Percentiles rank a stretch among this genome's conserved stretches.
These are phyloP conservation scores for Montipora foliosa DNA, from an alignment of 64 coral and sea anemone species.

Conservation along the genomic window DNA sequence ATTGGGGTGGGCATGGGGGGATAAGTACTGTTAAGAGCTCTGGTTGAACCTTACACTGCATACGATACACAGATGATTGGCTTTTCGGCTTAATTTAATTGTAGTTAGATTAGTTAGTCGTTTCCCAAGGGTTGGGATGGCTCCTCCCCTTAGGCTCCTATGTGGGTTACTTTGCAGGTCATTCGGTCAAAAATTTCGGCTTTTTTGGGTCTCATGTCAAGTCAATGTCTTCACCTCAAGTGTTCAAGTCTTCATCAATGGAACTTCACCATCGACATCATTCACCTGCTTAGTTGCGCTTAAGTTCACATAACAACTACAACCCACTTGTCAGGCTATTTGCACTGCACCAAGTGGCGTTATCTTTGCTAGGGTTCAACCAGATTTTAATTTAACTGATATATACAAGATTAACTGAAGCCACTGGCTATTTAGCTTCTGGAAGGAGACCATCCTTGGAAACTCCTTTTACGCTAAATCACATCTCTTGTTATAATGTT, in stretches of 20 bases:
- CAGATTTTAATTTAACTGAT: neutral
- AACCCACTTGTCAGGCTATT: neutral
- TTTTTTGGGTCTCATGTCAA: neutral
- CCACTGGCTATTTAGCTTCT: neutral
- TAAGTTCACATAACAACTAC: neutral
- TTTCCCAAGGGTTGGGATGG: no score
- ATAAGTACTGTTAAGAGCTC: neutral
- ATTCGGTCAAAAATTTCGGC: neutral
- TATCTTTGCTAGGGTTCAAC: neutral
- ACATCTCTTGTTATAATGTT: no score
- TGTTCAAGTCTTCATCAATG: neutral
- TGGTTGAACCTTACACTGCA: neutral
- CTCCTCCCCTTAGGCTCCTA: neutral
- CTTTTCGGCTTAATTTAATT: neutral
- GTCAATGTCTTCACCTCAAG: neutral
- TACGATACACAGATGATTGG: neutral
- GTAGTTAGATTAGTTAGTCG: neutral
- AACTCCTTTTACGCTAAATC: neutral
- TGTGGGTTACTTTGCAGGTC: neutral
- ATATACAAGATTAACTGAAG: neutral
- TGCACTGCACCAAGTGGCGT: neutral
- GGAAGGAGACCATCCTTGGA: neutral
- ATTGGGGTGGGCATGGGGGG: neutral
- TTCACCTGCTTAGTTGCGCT: neutral
- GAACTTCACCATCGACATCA: neutral